Evolutionary conservation across 2,797 vertebrate species (phyloP).

Genomic region (Parauchenoglanis ngamensis): DNA sequence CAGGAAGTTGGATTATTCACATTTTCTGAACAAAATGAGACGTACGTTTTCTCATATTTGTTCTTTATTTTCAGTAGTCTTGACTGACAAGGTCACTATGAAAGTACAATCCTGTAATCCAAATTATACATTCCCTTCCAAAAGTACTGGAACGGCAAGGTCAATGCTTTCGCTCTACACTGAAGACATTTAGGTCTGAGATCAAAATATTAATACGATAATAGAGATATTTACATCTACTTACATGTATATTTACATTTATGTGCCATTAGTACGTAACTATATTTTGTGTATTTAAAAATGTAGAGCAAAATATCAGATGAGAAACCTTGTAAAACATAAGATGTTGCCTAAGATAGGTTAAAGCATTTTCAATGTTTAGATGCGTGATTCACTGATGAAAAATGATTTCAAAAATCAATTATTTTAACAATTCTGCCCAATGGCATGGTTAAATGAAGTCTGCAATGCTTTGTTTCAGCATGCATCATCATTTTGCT

Average conservation of each 20-base stretch:
- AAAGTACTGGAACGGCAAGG: background rate
- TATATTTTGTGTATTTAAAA: background rate
- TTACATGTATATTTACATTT: background rate
- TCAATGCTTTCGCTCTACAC: background rate
- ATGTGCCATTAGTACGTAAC: background rate
- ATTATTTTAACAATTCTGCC: background rate
- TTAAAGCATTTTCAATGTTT: background rate
- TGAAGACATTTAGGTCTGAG: background rate
- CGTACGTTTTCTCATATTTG: background rate
- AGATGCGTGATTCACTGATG: background rate
- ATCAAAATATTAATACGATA: background rate
- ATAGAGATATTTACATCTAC: background rate
- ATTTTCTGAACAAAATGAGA: background rate
- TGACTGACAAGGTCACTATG: background rate
- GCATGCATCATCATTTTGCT: constrained; percentile 39
- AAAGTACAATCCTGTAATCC: background rate
- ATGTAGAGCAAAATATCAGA: background rate
- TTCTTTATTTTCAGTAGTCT: background rate
- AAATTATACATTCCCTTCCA: background rate
- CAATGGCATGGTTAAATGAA: no score
- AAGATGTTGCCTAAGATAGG: background rate
- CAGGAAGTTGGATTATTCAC: background rate
- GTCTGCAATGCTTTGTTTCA: constrained; percentile 3
- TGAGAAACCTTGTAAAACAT: background rate
- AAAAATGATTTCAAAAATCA: background rate